Evolutionary conservation across 2,797 vertebrate species (phyloP), one percentile per base, ranked within the genome.

Genomic region (Cephalopachus bancanus): DNA sequence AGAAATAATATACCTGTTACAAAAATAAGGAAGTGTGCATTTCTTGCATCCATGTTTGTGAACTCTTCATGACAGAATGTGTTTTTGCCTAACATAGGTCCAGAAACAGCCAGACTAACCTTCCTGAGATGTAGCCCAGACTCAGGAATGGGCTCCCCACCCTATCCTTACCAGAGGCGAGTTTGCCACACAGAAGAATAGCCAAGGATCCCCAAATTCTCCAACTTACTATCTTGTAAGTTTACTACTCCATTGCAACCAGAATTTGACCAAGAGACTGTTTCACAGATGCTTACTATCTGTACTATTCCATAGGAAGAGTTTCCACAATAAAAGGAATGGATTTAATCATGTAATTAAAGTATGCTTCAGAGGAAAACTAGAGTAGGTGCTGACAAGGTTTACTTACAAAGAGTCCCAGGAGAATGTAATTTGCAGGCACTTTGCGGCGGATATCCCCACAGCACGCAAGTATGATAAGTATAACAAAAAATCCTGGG

Each of bases 361-460:
- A 85, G 60, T 74, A 10, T 65, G 11, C 8, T 20, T 71, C 79
- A 81, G 64, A 89, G 72, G 28, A 51, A 33, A 91, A 60, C 26
- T n/a, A 55, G 10, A 37, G 85, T 0, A 5, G 19, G 30, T 9
- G 80, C 53, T 89, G n/a, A 81, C 5, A 74, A 51, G 62, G 51
- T n/a, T 76, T 97, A 99, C 99, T 99, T 98, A 99, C 99, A 98
- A 99, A 99, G 92, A 99, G 69, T 53, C 97, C 98, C 95, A 99
- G 99, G 87, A 99, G 98, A 83, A 99, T 98, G 97, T 99, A 99
- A 98, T 99, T 99, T 62, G 98, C 94, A 49, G 99, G 99, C 71
- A 99, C 99, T 97, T 94, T 98, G 83, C 99, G 98, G 12, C 99
- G 98, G 33, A 99, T 75, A 67, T 98, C 96, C 94, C 96, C 98